Conservation (phyloP, 2,888 invertebrate species). For the Drosophila affinis region DNA sequence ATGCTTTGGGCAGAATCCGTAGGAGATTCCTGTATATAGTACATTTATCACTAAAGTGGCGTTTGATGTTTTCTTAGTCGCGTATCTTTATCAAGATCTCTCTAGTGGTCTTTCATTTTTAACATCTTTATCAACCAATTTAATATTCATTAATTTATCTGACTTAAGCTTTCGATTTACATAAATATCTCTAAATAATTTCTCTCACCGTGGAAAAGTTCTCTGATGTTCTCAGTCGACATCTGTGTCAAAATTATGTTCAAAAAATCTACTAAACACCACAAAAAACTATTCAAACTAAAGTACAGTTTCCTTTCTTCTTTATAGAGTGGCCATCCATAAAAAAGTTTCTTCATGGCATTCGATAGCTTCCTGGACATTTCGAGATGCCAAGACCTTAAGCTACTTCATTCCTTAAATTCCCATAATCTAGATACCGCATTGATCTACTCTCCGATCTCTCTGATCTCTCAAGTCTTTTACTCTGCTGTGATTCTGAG, state of each 20-base stretch:
- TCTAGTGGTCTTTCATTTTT: too few relatives aligned
- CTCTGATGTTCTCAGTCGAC: too few relatives aligned
- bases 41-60: background rate
- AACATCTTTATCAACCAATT: too few relatives aligned
- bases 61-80: too few relatives aligned
- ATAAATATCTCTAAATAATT: too few relatives aligned
- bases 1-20: background rate
- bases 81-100: too few relatives aligned
- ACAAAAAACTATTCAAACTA: background rate
- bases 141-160: too few relatives aligned
- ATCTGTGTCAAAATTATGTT: too few relatives aligned
- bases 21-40: background rate
- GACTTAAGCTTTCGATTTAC: too few relatives aligned
- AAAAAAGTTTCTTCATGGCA: background rate
- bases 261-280: background rate
- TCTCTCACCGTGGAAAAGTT: too few relatives aligned
- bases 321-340: background rate
- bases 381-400: background rate
- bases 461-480: background rate
- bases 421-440: background rate
- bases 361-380: background rate
- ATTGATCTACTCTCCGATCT: background rate
- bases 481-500: constrained; percentile 23
- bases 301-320: background rate
- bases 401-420: background rate